These are phyloP conservation scores for Capitella teleta DNA, from an alignment of 1,140 invertebrate species.

Conservation along the genomic window DNA sequence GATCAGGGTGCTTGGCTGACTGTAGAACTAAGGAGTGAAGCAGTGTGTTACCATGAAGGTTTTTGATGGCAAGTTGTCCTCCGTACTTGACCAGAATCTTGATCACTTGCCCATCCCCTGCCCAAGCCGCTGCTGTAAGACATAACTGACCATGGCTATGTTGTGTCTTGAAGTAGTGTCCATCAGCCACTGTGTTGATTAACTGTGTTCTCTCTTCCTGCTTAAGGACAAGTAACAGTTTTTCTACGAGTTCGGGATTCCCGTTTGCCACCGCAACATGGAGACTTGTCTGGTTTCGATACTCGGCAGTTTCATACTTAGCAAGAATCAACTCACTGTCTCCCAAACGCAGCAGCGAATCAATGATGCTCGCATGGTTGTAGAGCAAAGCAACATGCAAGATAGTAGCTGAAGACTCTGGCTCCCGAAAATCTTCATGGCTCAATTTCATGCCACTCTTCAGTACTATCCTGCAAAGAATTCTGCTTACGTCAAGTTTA, in stretches of 20 bases:
- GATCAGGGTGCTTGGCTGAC: conserved; percentile 1
- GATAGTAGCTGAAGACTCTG: conserved; percentile 10
- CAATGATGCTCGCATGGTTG: conserved; percentile 7
- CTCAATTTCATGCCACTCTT: conserved; percentile 3
- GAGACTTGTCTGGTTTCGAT: conserved; percentile 10
- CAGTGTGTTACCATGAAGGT: conserved; percentile 6
- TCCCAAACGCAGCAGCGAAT: conserved; percentile 4
- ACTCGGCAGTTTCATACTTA: conserved; percentile 9
- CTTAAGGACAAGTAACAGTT: conserved; percentile 3
- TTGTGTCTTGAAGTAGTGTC: conserved; percentile 6
- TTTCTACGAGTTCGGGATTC: conserved; percentile 5
- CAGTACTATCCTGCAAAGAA: conserved; percentile 10
- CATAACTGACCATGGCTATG: conserved; percentile 11
- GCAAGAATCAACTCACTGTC: conserved; percentile 10
- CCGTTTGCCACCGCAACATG: conserved; percentile 12
- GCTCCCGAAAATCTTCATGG: conserved; percentile 5
- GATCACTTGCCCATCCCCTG: conserved; percentile 10
- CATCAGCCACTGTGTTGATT: conserved; percentile 10
- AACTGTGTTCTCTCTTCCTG: background rate
- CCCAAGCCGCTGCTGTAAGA: conserved; percentile 10
- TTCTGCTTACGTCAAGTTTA: conserved; percentile 5
- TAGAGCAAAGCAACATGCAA: conserved; percentile 10
- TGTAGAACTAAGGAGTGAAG: conserved; percentile 8
- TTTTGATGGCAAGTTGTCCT: conserved; percentile 4
- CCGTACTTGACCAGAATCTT: conserved; percentile 10